Evolutionary conservation across 2,113 vertebrate species (phyloP), one percentile per base, ranked within the genome.

Genomic region (Erinaceus europaeus): DNA sequence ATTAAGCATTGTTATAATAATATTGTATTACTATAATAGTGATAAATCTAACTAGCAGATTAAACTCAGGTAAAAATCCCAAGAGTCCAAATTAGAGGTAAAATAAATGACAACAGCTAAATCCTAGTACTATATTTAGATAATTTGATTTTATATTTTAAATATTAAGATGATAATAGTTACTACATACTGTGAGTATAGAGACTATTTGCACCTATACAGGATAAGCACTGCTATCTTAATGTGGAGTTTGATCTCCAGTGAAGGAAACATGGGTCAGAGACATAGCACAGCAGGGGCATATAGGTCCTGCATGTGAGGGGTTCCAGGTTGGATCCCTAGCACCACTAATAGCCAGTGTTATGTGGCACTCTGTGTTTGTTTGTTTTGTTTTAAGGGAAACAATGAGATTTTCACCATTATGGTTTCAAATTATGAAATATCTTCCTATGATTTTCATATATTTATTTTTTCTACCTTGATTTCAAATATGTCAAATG

Each of bases 31-130:
- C n/a, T n/a, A n/a, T n/a, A n/a, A n/a, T n/a, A n/a, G n/a, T n/a
- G n/a, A n/a, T n/a, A n/a, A n/a, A n/a, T n/a, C n/a, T n/a, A n/a
- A n/a, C n/a, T n/a, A n/a, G n/a, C n/a, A n/a, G n/a, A 59, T 29
- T 29, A 59, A 59, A 59, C 8, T n/a, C 48, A 74, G 29, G 48
- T 72, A 72, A 25, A 93, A 82, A 90, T 79, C 29, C 17, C 27
- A 36, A 68, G 23, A 74, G 14, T 78, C 4, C 7, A 68, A 21
- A 77, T 34, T 29, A 48, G 2, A 76, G 13, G 27, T 53, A 48
- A 90, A 93, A 67, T 34, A 87, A 90, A 81, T 48, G 53, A 34
- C 4, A 53, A 57, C 3, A 76, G 48, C 80, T 61, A 90, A 93
- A 81, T 65, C 11, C 5, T 52, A 80, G 25, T 48, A 74, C 71